Percentiles rank a stretch among this genome's conserved stretches.
These are phyloP conservation scores for Clarias laeviceps DNA, from an alignment of 2,797 vertebrate genomes.

Conservation along the genomic window DNA sequence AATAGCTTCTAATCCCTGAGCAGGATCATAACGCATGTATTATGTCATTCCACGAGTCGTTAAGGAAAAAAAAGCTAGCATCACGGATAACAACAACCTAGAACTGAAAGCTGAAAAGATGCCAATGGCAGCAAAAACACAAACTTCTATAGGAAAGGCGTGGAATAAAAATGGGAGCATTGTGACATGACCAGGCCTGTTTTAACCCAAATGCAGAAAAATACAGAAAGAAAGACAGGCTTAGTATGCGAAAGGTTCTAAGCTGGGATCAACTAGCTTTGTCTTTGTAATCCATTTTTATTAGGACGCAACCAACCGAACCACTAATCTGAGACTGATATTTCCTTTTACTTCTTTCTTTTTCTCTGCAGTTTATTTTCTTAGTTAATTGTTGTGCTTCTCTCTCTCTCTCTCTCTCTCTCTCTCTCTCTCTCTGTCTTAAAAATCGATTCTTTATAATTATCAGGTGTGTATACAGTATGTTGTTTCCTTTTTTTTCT, in stretches of 20 bases:
- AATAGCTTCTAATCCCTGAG: background rate
- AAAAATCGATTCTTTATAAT: slow-evolving; percentile 5
- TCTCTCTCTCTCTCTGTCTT: background rate
- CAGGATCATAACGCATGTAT: background rate
- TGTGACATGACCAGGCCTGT: slow-evolving; percentile 18
- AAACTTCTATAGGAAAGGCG: slow-evolving; percentile 31
- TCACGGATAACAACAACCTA: background rate
- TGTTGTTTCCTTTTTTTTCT: slow-evolving; percentile 29
- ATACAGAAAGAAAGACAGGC: slow-evolving; percentile 7
- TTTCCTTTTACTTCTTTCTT: slow-evolving; percentile 5
- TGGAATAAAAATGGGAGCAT: slow-evolving; percentile 28
- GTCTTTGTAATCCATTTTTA: slow-evolving; percentile 27
- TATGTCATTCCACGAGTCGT: background rate
- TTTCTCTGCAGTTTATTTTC: background rate
- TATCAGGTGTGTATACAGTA: slow-evolving; percentile 24
- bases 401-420: background rate
- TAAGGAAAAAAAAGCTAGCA: background rate
- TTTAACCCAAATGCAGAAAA: slow-evolving; percentile 8
- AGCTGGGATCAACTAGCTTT: slow-evolving; percentile 18
- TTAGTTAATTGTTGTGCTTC: background rate
- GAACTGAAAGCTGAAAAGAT: background rate
- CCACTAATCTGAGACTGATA: background rate
- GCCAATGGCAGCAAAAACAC: background rate
- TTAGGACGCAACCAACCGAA: background rate
- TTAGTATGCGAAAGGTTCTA: slow-evolving; percentile 5